Percentiles rank a stretch among this genome's conserved stretches.
Evolutionary conservation across 2,797 vertebrate species (phyloP).

Genomic region (Manis crassicaudata): DNA sequence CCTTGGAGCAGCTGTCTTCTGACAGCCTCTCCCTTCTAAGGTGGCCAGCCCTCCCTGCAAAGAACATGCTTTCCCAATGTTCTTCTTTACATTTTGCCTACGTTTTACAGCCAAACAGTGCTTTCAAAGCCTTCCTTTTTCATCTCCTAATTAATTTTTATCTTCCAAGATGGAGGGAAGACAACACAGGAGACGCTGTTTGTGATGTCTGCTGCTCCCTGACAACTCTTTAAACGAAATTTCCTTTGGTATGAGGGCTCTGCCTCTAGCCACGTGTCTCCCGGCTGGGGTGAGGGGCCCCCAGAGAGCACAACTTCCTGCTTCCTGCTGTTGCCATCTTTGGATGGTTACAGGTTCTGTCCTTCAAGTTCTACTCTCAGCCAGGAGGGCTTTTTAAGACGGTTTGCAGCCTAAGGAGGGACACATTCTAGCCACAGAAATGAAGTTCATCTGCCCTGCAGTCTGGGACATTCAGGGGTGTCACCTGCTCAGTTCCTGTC

Average conservation of each 20-base stretch:
- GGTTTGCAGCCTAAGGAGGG: not conserved
- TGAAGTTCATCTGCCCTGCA: not conserved
- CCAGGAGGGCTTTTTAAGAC: not conserved
- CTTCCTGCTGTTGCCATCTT: not conserved
- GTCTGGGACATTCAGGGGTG: too few relatives aligned
- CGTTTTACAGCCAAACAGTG: conserved; percentile 73
- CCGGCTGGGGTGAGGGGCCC: not conserved
- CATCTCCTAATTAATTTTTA: conserved; percentile 81
- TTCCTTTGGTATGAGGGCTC: conserved; percentile 52
- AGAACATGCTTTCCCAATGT: not conserved
- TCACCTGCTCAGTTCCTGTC: not conserved
- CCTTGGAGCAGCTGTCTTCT: conserved; percentile 11
- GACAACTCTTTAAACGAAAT: conserved; percentile 75
- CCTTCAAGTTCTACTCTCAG: not conserved
- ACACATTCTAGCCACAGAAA: not conserved
- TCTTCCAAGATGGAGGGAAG: conserved; percentile 71
- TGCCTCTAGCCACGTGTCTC: not conserved
- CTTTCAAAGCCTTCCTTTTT: conserved; percentile 80
- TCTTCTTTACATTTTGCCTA: conserved; percentile 63
- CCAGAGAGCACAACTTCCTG: rapidly evolving
- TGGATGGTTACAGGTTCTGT: not conserved
- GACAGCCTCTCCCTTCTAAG: conserved; percentile 55
- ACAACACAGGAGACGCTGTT: conserved; percentile 52
- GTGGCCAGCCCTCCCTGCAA: not conserved
- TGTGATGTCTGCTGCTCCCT: conserved; percentile 60